Conservation (phyloP, 2,113 vertebrate species). For the Rhinogobius similis region DNA sequence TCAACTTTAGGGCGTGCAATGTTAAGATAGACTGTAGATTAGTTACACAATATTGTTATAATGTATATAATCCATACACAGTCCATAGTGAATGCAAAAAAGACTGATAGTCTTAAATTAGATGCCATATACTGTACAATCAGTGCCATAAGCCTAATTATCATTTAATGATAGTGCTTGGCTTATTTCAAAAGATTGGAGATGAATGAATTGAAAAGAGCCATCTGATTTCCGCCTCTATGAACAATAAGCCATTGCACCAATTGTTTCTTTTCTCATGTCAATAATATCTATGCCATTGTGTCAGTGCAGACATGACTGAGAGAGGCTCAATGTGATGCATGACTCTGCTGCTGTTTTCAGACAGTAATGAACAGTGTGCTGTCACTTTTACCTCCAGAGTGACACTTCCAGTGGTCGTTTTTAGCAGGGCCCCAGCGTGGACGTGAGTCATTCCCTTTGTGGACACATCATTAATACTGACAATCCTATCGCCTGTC, state of each 20-base stretch:
- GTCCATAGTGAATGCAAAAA: background rate
- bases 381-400: slow-evolving; percentile 80
- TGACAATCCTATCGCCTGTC: slow-evolving; percentile 89
- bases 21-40: too few species aligned
- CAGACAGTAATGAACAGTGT: slow-evolving; percentile 17
- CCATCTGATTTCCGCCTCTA: background rate
- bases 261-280: background rate
- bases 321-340: background rate
- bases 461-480: slow-evolving; percentile 84
- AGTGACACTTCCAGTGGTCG: slow-evolving; percentile 80
- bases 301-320: background rate
- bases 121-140: slow-evolving; percentile 3
- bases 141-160: slow-evolving; percentile 8
- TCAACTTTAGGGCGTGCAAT: too few species aligned
- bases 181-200: background rate
- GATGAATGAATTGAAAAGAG: background rate
- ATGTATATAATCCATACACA: background rate
- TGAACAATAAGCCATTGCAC: background rate
- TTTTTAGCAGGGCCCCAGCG: slow-evolving; percentile 84
- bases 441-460: slow-evolving; percentile 87
- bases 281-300: background rate
- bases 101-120: background rate
- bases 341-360: slow-evolving; percentile 1
- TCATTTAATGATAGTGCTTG: slow-evolving; percentile 15
- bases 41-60: background rate